Base-by-base conservation (phyloP, 2,888 invertebrate species). In the Argyresthia goedartella region DNA sequence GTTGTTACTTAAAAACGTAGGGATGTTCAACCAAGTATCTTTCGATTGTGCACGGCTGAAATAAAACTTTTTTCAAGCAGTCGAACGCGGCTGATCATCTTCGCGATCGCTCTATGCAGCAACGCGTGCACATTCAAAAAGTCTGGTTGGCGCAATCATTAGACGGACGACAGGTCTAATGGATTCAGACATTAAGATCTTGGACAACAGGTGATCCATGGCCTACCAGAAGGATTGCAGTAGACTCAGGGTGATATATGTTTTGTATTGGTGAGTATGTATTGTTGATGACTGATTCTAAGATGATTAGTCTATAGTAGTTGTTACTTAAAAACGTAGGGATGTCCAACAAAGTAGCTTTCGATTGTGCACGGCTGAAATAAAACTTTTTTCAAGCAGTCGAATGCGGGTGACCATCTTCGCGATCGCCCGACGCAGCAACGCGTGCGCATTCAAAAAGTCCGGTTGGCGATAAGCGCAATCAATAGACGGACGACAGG, bases 121-220 rank as follows among this genome's bases (percentile, higher is more conserved):
- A 33, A 25, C 47, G 25, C 14, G 47, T 47, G 49, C 39, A 11
- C 49, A 36, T 49, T 49, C 35, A 34, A 44, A 33, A 43, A 48
- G 51, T 41, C 52, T 42, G 50, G 50, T 52, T 54, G 50, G 49
- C 50, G 47, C 66, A 62, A 62, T 63, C 54, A 54, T 52, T 47
- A 52, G 43, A 45, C 13, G 36, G 52, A 48, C 16, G 52, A 52
- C 53, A 56, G 53, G 56, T 56, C 41, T 13, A 41, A 41, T 41
- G 41, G 41, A 13, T 41, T 11, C 41, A 11, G 11, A 11, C 25
- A 25, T 25, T 25, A 4, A 25, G 25, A 25, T 25, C 25, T 25
- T 25, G 25, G 25, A 25, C 25, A 25, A 25, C 2, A 25, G 6
- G 25, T 25, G 25, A 25, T 25, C 25, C 25, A 25, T 25, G 25